phyloP scores from a whole-genome alignment of 2,797 vertebrate genomes.

The Chiroxiphia lanceolata region DNA sequence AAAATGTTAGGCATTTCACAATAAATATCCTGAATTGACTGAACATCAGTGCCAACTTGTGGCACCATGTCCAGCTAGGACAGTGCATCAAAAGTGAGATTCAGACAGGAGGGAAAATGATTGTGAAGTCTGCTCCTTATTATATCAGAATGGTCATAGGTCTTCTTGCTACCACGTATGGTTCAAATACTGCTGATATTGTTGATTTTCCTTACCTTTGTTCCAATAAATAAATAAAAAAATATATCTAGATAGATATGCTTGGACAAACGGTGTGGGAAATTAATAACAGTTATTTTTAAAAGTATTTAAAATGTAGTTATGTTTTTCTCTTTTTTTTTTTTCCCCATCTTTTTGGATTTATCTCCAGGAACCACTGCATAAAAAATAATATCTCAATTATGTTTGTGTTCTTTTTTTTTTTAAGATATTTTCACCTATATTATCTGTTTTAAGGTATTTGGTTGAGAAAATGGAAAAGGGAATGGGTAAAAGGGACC shows the following conservation, averaged over 20 bases:
- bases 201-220: not conserved
- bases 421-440: not conserved
- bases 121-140: not conserved
- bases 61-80: not conserved
- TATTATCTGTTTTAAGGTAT: not conserved
- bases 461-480: not conserved
- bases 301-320: not conserved
- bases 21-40: not conserved
- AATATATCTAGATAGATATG: accelerated
- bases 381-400: not conserved
- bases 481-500: not conserved
- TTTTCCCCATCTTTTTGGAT: not conserved
- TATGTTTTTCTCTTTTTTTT: not conserved
- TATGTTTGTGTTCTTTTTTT: not conserved
- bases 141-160: not conserved
- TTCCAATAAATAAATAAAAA: not conserved
- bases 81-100: not conserved
- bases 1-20: not conserved
- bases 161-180: not conserved
- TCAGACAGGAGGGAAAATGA: not conserved
- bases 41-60: not conserved
- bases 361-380: not conserved
- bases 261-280: not conserved
- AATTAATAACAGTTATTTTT: not conserved
- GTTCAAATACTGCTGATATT: not conserved